A percentile compares a stretch with the other conserved stretches of the same genome.
These are phyloP conservation scores for Anolis carolinensis DNA, from an alignment of 2,113 vertebrate species.

Conservation along the genomic window DNA sequence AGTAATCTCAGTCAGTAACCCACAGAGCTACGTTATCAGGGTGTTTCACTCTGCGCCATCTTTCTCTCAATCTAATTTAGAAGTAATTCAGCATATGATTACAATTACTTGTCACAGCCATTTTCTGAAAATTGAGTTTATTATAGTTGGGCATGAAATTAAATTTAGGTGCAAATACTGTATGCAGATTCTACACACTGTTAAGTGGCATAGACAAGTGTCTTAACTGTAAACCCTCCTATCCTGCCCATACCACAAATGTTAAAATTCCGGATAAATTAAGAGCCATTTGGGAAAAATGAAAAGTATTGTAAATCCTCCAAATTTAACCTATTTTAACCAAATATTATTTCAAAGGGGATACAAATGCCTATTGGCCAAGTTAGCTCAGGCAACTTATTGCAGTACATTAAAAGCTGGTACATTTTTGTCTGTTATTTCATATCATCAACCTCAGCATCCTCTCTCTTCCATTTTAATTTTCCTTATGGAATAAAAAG, in stretches of 20 bases:
- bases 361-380: background rate
- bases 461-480: background rate
- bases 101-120: too few species aligned
- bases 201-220: background rate
- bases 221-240: background rate
- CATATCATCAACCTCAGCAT: background rate
- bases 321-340: background rate
- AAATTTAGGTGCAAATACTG: background rate
- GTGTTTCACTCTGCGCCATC: too few species aligned
- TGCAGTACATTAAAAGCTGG: background rate
- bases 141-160: constrained; percentile 25
- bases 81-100: too few species aligned
- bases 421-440: background rate
- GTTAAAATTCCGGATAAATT: background rate
- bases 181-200: constrained; percentile 15
- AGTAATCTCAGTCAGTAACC: too few species aligned
- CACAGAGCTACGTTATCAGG: too few species aligned
- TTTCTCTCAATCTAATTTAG: too few species aligned
- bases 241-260: background rate
- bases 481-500: background rate
- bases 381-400: background rate
- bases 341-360: background rate
- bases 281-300: background rate
- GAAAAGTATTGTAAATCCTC: background rate
- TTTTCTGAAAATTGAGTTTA: too few species aligned